Evolutionary conservation across 2,797 vertebrate species (phyloP).

Genomic region (Staurois parvus): DNA sequence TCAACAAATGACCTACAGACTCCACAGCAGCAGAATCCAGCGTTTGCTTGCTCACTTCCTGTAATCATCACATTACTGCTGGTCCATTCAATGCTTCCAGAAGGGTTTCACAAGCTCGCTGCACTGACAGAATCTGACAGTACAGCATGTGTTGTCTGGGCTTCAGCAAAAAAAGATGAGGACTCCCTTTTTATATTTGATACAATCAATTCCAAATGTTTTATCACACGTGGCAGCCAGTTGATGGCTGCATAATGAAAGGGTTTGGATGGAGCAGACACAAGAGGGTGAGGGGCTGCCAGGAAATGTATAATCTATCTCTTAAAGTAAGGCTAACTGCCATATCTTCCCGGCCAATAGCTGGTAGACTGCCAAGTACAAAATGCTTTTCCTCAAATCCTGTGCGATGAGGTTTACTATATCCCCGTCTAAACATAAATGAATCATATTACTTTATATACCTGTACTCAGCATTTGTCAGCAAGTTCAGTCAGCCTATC

Average conservation of each 20-base stretch:
- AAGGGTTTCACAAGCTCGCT: not conserved
- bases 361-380: not conserved
- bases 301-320: slow-evolving; percentile 24
- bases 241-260: slow-evolving; percentile 32
- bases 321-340: not conserved
- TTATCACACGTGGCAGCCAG: slow-evolving; percentile 44
- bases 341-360: not conserved
- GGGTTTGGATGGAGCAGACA: slow-evolving; percentile 2
- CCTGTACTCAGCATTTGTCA: not conserved
- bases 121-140: slow-evolving; percentile 23
- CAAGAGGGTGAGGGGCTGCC: slow-evolving; percentile 5
- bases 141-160: slow-evolving; percentile 3
- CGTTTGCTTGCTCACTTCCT: not conserved
- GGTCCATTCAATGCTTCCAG: not conserved
- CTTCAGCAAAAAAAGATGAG: slow-evolving; percentile 12
- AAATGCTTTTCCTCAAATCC: not conserved
- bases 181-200: slow-evolving; percentile 4
- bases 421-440: not conserved
- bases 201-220: slow-evolving; percentile 27
- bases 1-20: not conserved
- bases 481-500: not conserved
- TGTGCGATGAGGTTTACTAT: not conserved
- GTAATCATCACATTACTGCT: slow-evolving; percentile 10
- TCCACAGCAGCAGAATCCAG: not conserved
- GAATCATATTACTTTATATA: slow-evolving; percentile 4